Conservation (phyloP, 2,113 vertebrate species). For the Oenanthe oenanthe region DNA sequence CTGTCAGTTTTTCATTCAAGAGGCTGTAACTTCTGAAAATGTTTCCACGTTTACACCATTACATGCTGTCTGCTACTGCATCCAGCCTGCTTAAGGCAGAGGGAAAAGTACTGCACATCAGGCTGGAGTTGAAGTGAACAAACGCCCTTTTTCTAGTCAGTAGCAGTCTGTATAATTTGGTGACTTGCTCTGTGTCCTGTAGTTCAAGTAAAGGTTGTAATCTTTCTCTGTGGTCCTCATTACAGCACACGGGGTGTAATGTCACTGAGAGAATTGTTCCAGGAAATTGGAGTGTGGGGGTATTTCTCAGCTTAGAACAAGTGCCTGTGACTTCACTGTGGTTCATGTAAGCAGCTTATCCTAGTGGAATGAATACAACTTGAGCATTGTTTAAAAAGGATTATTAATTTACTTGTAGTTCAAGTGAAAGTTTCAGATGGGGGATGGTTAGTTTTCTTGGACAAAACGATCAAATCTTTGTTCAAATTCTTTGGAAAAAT, state of each 20-base stretch:
- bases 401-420: constrained; percentile 8
- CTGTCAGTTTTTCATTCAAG: background rate
- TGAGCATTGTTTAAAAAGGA: constrained; percentile 2
- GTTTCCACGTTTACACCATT: background rate
- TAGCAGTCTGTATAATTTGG: background rate
- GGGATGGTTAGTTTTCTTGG: background rate
- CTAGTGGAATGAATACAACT: constrained; percentile 3
- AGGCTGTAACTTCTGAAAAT: background rate
- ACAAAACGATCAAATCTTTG: background rate
- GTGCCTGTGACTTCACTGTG: background rate
- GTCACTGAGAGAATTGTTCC: constrained; percentile 19
- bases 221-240: background rate
- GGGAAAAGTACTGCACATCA: background rate
- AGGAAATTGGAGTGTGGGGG: background rate
- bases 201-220: constrained; percentile 13
- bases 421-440: background rate
- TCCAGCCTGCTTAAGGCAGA: background rate
- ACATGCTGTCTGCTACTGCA: background rate
- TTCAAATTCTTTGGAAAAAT: background rate
- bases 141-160: background rate
- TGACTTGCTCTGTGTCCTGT: background rate
- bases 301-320: constrained; percentile 7
- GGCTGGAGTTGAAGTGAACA: background rate
- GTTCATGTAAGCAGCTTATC: constrained; percentile 42
- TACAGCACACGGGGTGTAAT: background rate